Evolutionary conservation across 2,888 invertebrate genomes (phyloP).

Genomic region (Trisateles emortualis): DNA sequence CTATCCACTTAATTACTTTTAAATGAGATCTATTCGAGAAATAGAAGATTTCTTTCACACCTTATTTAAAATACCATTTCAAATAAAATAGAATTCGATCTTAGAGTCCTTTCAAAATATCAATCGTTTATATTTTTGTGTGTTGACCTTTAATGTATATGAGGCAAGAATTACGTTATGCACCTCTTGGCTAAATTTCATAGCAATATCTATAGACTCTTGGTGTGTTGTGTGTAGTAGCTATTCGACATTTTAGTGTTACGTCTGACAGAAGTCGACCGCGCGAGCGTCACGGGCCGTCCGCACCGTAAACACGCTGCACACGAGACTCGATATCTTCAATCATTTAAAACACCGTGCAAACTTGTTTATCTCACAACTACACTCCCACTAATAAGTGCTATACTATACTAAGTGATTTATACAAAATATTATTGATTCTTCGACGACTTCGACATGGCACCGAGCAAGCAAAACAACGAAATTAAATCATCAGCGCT

Average conservation of each 20-base stretch:
- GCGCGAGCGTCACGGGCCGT: conserved; percentile 19
- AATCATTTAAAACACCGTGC: conserved; percentile 31
- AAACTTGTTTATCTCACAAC: conserved; percentile 35
- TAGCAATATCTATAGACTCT: conserved; percentile 27
- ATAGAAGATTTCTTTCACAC: no score
- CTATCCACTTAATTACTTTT: no score
- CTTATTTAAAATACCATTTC: no score
- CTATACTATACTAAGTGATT: conserved; percentile 35
- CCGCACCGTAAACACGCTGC: conserved; percentile 29
- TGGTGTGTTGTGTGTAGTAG: conserved; percentile 23
- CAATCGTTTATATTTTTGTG: not conserved
- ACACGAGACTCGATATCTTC: conserved; percentile 32
- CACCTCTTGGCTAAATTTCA: no score
- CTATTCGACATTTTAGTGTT: not conserved
- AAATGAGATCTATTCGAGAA: no score
- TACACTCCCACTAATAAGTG: conserved; percentile 26
- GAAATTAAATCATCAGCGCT: conserved; percentile 79
- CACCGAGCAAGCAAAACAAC: conserved; percentile 55
- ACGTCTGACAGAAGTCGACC: not conserved
- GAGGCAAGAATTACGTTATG: not conserved
- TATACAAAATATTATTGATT: conserved; percentile 16
- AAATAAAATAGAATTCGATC: no score
- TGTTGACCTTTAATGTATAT: not conserved
- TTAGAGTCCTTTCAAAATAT: not conserved
- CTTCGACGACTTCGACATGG: conserved; percentile 38